Conservation (phyloP, 1,140 invertebrate species). For the Mylabris phalerata region DNA sequence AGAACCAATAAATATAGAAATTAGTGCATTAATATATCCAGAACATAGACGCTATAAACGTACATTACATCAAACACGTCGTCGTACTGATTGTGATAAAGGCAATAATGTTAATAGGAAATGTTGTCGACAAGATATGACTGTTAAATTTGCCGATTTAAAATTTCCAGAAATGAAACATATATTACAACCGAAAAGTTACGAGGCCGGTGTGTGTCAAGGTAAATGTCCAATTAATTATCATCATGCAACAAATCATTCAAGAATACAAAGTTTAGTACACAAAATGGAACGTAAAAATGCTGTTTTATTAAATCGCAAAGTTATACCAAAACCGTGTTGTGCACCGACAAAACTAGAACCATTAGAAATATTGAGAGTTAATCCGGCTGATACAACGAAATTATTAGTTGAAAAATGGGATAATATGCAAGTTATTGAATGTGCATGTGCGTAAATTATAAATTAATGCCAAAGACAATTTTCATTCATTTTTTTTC, state of each 20-base stretch:
- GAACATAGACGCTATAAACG: conserved; percentile 23
- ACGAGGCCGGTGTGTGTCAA: conserved; percentile 67
- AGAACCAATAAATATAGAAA: conserved; percentile 36
- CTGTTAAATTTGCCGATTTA: conserved; percentile 59
- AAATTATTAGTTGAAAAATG: conserved; percentile 63
- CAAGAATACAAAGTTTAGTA: conserved; percentile 62
- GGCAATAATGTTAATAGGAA: conserved; percentile 46
- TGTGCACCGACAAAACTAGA: conserved; percentile 63
- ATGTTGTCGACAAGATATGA: conserved; percentile 61
- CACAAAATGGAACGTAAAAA: conserved; percentile 49
- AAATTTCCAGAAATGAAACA: conserved; percentile 51
- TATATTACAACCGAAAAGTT: conserved; percentile 61
- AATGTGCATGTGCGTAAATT: conserved; percentile 64
- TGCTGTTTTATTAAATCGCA: conserved; percentile 16
- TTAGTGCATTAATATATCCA: conserved; percentile 43
- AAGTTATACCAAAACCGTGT: conserved; percentile 53
- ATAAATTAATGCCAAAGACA: conserved; percentile 7
- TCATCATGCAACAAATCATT: conserved; percentile 65
- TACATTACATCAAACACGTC: conserved; percentile 35
- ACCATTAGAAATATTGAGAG: conserved; percentile 60
- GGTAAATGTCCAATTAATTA: conserved; percentile 63
- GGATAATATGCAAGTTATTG: conserved; percentile 64
- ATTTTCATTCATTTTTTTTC: conserved; percentile 3
- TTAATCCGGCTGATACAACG: conserved; percentile 54
- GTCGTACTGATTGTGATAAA: conserved; percentile 46